Conservation (phyloP, 2,113 vertebrate genomes). For the Calidris pugnax region DNA sequence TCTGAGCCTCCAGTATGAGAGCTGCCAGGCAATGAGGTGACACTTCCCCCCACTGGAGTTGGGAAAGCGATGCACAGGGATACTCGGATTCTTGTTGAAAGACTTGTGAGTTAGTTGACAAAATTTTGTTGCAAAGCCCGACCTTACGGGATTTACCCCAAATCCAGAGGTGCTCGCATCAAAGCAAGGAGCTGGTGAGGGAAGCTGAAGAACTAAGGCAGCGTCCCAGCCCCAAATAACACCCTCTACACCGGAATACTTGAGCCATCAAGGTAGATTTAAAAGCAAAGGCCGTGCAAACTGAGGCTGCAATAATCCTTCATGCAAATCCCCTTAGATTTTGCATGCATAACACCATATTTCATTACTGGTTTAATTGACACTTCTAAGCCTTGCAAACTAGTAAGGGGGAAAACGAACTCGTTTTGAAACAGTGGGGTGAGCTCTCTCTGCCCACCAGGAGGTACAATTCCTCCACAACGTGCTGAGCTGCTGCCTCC, state of each 20-base stretch:
- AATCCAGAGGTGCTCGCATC: background rate
- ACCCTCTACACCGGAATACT: background rate
- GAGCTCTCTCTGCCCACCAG: background rate
- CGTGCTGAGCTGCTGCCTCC: background rate
- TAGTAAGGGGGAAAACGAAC: background rate
- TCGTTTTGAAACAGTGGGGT: background rate
- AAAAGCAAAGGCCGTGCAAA: background rate
- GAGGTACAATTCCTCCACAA: background rate
- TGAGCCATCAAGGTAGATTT: background rate
- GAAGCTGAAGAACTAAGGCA: background rate
- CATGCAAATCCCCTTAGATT: background rate
- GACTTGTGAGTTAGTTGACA: background rate
- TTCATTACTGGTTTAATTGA: background rate
- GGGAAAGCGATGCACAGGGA: background rate
- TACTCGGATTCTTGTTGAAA: background rate
- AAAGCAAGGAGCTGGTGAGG: background rate
- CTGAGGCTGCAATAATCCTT: background rate
- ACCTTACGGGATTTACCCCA: background rate
- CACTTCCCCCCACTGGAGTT: fast-evolving
- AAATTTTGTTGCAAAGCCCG: background rate
- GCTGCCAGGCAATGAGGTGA: background rate
- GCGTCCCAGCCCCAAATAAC: background rate
- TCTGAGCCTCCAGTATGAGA: background rate
- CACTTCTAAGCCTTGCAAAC: background rate
- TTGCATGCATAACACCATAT: background rate